Conservation (phyloP, 2,113 vertebrate species). For the Cheirogaleus medius region DNA sequence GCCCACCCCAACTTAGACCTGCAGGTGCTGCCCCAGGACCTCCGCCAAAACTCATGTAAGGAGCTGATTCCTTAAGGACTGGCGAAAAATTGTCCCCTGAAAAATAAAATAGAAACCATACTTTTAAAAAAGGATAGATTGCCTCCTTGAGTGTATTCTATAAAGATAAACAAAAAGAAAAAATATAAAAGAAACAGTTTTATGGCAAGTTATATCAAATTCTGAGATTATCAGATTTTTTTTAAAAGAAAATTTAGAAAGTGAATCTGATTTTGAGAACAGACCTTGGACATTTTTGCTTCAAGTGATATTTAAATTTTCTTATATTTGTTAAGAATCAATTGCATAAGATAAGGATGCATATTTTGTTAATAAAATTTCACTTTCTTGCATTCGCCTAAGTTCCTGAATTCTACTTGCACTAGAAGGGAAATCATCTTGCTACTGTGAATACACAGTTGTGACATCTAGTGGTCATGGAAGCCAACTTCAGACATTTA, state of each 20-base stretch:
- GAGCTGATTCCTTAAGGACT: no score
- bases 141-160: no score
- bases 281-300: background rate
- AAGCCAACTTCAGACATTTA: background rate
- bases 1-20: no score
- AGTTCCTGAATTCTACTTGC: background rate
- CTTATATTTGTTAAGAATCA: background rate
- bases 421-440: background rate
- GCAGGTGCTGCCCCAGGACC: no score
- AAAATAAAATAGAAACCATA: no score
- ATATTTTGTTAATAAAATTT: conserved; percentile 38
- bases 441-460: background rate
- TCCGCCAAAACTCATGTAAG: no score
- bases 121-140: no score
- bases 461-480: conserved; percentile 35
- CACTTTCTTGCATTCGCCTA: background rate
- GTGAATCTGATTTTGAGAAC: background rate
- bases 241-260: conserved; percentile 9
- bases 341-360: background rate
- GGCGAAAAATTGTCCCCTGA: no score
- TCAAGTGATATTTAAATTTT: background rate
- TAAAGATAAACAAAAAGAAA: no score
- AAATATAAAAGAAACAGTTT: background rate
- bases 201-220: background rate
- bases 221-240: background rate